phyloP scores from a whole-genome alignment of 2,113 vertebrate species.

The Ptychochromis oligacanthus region DNA sequence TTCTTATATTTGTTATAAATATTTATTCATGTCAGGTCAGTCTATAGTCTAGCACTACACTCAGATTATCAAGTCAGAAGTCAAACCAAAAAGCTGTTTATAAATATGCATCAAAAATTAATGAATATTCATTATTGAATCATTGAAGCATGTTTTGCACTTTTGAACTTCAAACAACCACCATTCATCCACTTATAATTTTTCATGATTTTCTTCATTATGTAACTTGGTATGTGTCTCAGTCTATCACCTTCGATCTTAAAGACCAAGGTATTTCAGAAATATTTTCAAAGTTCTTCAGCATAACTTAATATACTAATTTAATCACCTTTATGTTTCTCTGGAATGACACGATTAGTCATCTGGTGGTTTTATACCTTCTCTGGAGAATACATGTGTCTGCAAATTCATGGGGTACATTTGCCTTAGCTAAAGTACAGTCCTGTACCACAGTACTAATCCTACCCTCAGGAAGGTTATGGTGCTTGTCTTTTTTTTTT shows the following conservation, averaged over 20 bases:
- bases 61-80: conserved; percentile 43
- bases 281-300: neutral
- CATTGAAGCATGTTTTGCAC: conserved; percentile 11
- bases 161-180: conserved; percentile 11
- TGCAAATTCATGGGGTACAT: neutral
- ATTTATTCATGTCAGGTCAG: conserved; percentile 26
- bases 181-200: neutral
- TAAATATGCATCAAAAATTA: conserved; percentile 31
- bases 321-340: neutral
- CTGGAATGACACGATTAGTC: neutral
- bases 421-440: neutral
- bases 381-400: neutral
- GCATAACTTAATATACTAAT: neutral
- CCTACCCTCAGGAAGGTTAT: neutral
- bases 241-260: neutral
- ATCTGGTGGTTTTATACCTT: conserved; percentile 5
- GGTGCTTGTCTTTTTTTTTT: neutral
- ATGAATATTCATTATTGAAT: conserved; percentile 55
- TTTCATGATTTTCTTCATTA: neutral
- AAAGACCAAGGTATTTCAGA: neutral
- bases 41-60: neutral
- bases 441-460: neutral
- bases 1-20: conserved; percentile 46
- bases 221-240: neutral
- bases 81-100: conserved; percentile 29